Evolutionary conservation across 2,797 vertebrate species (phyloP).

Genomic region (Typhlichthys subterraneus): DNA sequence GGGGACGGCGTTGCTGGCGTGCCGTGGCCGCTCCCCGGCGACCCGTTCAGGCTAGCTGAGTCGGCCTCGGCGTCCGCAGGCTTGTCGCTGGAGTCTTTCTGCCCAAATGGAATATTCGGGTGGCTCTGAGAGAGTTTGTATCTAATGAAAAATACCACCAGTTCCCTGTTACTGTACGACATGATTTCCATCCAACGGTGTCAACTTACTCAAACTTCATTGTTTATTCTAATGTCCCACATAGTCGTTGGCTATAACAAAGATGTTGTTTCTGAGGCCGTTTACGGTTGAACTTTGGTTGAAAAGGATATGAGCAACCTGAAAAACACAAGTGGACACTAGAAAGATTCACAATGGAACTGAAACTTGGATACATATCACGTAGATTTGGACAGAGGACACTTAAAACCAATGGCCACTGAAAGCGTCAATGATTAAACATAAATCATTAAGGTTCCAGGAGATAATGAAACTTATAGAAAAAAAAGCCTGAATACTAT

Average conservation of each 20-base stretch:
- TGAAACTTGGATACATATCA: too few species aligned
- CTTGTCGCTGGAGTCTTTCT: slow-evolving; percentile 40
- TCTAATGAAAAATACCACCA: slow-evolving; percentile 91
- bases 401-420: too few species aligned
- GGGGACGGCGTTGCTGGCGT: slow-evolving; percentile 15
- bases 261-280: not conserved
- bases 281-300: slow-evolving; percentile 7
- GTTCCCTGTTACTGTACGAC: slow-evolving; percentile 87
- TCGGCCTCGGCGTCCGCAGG: slow-evolving; percentile 47
- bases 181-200: slow-evolving; percentile 71
- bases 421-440: too few species aligned
- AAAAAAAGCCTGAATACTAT: too few species aligned
- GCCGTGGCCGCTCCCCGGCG: slow-evolving; percentile 14
- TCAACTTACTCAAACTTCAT: slow-evolving; percentile 40
- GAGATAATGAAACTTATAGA: too few species aligned
- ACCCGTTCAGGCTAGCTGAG: slow-evolving; percentile 34
- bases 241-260: slow-evolving; percentile 21
- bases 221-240: slow-evolving; percentile 35
- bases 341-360: not conserved
- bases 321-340: slow-evolving; percentile 7
- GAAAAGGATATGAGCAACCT: slow-evolving; percentile 18
- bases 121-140: slow-evolving; percentile 91
- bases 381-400: too few species aligned
- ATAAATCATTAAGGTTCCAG: too few species aligned
- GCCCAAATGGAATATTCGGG: slow-evolving; percentile 77